Percentiles rank a stretch among this genome's conserved stretches.
Evolutionary conservation across 1,140 invertebrate genomes (phyloP).

Genomic region (Himalopsyche phryganea): DNA sequence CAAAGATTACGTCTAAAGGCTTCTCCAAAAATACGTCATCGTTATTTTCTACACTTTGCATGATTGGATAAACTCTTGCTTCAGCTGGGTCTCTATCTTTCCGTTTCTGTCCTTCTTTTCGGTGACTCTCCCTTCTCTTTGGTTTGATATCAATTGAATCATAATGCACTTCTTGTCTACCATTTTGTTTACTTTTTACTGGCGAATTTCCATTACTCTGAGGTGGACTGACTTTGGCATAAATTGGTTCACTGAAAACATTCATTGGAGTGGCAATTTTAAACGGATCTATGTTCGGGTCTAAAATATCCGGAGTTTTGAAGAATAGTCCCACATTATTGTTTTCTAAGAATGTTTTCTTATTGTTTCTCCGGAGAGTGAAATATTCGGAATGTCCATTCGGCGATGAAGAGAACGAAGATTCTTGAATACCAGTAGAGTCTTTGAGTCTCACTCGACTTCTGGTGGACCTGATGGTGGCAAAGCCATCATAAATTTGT

Average conservation of each 20-base stretch:
- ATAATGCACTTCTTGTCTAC: slow-evolving; percentile 44
- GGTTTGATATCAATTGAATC: slow-evolving; percentile 52
- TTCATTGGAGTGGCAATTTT: slow-evolving; percentile 29
- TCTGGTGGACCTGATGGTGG: slow-evolving; percentile 67
- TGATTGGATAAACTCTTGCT: slow-evolving; percentile 25
- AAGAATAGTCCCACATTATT: slow-evolving; percentile 39
- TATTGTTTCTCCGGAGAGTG: slow-evolving; percentile 46
- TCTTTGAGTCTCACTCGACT: slow-evolving; percentile 49
- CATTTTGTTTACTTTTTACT: slow-evolving; percentile 39
- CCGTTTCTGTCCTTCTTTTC: slow-evolving; percentile 23
- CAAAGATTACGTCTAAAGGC: slow-evolving; percentile 35
- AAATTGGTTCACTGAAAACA: slow-evolving; percentile 45
- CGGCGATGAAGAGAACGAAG: slow-evolving; percentile 38
- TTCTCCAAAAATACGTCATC: slow-evolving; percentile 40
- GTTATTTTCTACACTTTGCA: slow-evolving; percentile 24
- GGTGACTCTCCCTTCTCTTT: slow-evolving; percentile 19
- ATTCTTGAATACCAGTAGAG: neutral
- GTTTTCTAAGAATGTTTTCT: slow-evolving; percentile 47
- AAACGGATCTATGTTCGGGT: slow-evolving; percentile 30
- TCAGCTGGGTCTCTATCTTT: slow-evolving; percentile 25
- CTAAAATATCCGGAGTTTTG: slow-evolving; percentile 8
- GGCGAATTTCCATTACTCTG: slow-evolving; percentile 43
- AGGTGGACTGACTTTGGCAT: slow-evolving; percentile 49
- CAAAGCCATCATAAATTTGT: slow-evolving; percentile 76
- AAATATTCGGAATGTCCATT: slow-evolving; percentile 50